phyloP scores from a whole-genome alignment of 2,113 vertebrate species.

The Oryzias curvinotus region DNA sequence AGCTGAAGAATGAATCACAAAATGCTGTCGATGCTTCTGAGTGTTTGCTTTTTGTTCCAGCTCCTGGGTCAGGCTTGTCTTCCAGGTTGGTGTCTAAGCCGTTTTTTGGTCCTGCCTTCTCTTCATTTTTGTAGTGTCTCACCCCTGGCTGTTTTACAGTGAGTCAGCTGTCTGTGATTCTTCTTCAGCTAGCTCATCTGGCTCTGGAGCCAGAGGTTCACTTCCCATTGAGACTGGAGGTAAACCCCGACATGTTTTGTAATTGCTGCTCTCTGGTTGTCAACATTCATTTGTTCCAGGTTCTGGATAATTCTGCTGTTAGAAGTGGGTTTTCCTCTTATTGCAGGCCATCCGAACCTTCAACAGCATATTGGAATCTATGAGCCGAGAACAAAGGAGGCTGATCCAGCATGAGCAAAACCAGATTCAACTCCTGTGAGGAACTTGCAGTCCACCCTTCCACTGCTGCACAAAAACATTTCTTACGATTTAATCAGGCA shows the following conservation, averaged over 20 bases:
- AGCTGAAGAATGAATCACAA: too few species aligned
- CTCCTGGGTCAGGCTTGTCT: slow-evolving; percentile 39
- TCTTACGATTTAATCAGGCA: background rate
- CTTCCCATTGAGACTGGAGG: slow-evolving; percentile 80
- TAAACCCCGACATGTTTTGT: slow-evolving; percentile 41
- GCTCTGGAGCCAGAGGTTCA: slow-evolving; percentile 66
- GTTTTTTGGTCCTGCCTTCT: background rate
- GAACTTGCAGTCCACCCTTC: background rate
- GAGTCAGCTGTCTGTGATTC: slow-evolving; percentile 73
- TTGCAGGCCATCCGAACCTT: slow-evolving; percentile 85
- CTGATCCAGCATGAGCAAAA: slow-evolving; percentile 73
- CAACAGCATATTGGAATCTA: slow-evolving; percentile 80
- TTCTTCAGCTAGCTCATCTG: slow-evolving; percentile 79
- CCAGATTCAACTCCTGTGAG: slow-evolving; percentile 53
- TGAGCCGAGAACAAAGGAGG: slow-evolving; percentile 73
- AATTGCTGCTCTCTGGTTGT: background rate
- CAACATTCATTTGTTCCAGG: background rate
- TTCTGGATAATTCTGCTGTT: background rate
- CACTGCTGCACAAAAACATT: background rate
- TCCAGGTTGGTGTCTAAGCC: slow-evolving; percentile 35
- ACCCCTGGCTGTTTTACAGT: slow-evolving; percentile 18
- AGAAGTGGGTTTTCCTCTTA: background rate
- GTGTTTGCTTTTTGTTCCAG: slow-evolving; percentile 10
- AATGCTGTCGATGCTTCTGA: too few species aligned
- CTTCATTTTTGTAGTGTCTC: background rate